phyloP scores from a whole-genome alignment of 2,113 vertebrate genomes.

The Rhizomys pruinosus region DNA sequence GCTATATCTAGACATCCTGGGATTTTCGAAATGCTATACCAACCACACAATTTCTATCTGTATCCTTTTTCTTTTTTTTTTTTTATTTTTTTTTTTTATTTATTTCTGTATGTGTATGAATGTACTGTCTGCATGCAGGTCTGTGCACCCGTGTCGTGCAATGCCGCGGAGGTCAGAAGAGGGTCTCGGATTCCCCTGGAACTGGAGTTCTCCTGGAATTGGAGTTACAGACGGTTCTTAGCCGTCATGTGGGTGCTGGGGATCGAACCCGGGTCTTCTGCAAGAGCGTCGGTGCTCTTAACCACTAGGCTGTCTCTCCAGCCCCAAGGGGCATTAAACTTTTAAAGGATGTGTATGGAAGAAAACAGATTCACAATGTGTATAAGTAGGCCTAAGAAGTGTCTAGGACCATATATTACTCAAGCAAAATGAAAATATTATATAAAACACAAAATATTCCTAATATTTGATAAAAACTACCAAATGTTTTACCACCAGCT shows the following conservation, averaged over 20 bases:
- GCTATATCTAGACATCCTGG: not conserved
- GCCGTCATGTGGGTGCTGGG: too few relatives aligned
- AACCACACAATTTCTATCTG: not conserved
- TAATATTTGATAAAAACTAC: not conserved
- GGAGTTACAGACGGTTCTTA: too few relatives aligned
- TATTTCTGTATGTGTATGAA: too few relatives aligned
- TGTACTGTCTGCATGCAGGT: too few relatives aligned
- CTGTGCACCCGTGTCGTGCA: too few relatives aligned
- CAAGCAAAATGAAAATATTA: slow-evolving; percentile 48
- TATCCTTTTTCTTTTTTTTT: not conserved
- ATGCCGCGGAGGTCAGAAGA: too few relatives aligned
- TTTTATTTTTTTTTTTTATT: too few relatives aligned
- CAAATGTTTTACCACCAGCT: not conserved
- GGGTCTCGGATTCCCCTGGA: too few relatives aligned
- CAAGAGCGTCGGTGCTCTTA: too few relatives aligned
- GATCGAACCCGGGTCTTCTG: too few relatives aligned
- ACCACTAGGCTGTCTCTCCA: too few relatives aligned
- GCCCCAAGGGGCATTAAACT: not conserved
- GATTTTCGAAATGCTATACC: not conserved
- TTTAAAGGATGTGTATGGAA: slow-evolving; percentile 1
- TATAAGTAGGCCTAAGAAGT: slow-evolving; percentile 2
- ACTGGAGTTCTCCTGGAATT: too few relatives aligned
- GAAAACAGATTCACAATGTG: slow-evolving; percentile 49
- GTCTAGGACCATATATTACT: not conserved
- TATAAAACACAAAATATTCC: not conserved